Conservation (phyloP, 2,113 vertebrate species). For the Siphamia tubifer region DNA sequence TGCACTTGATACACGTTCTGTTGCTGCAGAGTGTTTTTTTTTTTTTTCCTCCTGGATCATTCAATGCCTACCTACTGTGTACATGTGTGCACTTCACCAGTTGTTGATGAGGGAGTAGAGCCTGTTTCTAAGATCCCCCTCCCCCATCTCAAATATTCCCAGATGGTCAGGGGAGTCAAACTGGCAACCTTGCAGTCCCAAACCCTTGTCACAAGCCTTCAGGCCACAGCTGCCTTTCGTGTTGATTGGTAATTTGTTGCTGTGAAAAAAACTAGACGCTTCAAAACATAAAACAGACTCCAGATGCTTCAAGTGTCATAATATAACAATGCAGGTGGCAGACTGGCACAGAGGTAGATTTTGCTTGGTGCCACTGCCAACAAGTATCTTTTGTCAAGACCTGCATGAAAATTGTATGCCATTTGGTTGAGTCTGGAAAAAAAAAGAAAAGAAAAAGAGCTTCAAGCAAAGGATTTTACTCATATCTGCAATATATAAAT, state of each 20-base stretch:
- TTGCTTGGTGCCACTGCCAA: conserved; percentile 16
- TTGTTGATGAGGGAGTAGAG: not conserved
- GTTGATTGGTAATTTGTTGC: conserved; percentile 52
- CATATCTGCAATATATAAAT: too few species aligned
- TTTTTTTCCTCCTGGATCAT: conserved; percentile 2
- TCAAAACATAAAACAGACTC: conserved; percentile 61
- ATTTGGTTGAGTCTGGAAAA: not conserved
- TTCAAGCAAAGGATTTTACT: too few species aligned
- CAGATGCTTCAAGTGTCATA: conserved; percentile 69
- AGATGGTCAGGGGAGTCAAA: conserved; percentile 61
- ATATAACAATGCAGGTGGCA: conserved; percentile 63
- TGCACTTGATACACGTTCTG: too few species aligned
- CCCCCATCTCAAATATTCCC: conserved; percentile 32
- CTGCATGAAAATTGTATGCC: not conserved
- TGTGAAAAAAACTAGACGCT: conserved; percentile 43
- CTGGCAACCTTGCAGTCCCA: conserved; percentile 61
- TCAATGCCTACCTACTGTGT: conserved; percentile 7
- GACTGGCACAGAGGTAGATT: conserved; percentile 45
- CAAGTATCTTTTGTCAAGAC: conserved; percentile 18
- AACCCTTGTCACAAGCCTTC: conserved; percentile 37
- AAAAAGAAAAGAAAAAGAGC: too few species aligned
- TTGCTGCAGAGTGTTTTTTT: too few species aligned
- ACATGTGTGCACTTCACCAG: conserved; percentile 11
- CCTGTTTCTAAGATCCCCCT: conserved; percentile 27
- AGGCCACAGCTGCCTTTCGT: conserved; percentile 57